phyloP scores from a whole-genome alignment of 2,797 vertebrate genomes.

The Pantherophis alleghaniensis region DNA sequence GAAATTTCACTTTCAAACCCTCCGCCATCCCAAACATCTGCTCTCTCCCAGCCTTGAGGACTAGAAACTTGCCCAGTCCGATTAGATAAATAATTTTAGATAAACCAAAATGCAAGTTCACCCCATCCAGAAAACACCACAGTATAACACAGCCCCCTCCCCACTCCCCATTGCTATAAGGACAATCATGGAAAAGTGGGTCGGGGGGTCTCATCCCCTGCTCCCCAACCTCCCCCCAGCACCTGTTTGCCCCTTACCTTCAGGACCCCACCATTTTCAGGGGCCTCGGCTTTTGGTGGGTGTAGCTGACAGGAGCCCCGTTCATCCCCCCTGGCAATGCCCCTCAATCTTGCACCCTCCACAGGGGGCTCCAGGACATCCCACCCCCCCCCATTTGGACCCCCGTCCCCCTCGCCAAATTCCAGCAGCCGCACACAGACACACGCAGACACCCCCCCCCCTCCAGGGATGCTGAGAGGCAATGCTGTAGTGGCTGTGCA shows the following conservation, averaged over 20 bases:
- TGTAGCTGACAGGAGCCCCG: too few species aligned
- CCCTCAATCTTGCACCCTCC: neutral
- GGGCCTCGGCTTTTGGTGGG: neutral
- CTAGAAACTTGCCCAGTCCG: neutral
- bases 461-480: neutral
- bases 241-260: neutral
- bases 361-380: neutral
- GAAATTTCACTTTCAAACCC: neutral
- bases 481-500: neutral
- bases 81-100: neutral
- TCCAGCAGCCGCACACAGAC: neutral
- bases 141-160: neutral
- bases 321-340: neutral
- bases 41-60: neutral
- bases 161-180: neutral
- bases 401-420: neutral
- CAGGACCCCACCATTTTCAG: neutral
- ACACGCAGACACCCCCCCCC: neutral
- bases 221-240: too few species aligned
- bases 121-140: neutral
- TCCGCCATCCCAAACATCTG: neutral
- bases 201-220: neutral
- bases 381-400: neutral
- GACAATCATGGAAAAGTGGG: neutral
- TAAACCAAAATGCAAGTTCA: neutral